Evolutionary conservation across 2,113 vertebrate species (phyloP).

Genomic region (Merops nubicus): DNA sequence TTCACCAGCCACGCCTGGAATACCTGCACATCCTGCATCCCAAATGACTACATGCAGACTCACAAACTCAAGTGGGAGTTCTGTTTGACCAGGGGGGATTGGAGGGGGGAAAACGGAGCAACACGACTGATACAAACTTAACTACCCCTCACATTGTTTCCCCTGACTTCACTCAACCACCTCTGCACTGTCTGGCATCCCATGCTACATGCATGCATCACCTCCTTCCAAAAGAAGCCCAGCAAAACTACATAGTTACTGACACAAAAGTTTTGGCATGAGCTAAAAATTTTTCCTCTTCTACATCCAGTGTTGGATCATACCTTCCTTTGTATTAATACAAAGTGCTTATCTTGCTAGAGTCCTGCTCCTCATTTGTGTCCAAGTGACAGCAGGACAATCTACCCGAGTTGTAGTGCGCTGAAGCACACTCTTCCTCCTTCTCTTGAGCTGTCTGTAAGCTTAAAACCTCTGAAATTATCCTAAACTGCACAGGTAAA

Average conservation of each 20-base stretch:
- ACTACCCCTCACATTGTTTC: background rate
- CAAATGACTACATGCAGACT: fast-evolving
- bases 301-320: background rate
- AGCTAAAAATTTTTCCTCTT: background rate
- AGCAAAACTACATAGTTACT: background rate
- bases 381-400: background rate
- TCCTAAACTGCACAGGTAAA: background rate
- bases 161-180: background rate
- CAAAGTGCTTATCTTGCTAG: background rate
- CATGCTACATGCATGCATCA: fast-evolving
- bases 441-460: background rate
- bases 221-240: background rate
- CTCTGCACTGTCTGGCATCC: background rate
- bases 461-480: background rate
- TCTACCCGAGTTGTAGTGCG: background rate
- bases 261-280: background rate
- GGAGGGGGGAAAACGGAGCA: background rate
- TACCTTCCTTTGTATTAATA: background rate
- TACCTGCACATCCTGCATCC: background rate
- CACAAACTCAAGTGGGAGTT: background rate
- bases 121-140: background rate
- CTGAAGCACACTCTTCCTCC: background rate
- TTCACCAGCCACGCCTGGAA: background rate
- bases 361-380: background rate
- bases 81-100: background rate